Evolutionary conservation across 2,797 vertebrate genomes (phyloP).

Genomic region (Bovichtus variegatus): DNA sequence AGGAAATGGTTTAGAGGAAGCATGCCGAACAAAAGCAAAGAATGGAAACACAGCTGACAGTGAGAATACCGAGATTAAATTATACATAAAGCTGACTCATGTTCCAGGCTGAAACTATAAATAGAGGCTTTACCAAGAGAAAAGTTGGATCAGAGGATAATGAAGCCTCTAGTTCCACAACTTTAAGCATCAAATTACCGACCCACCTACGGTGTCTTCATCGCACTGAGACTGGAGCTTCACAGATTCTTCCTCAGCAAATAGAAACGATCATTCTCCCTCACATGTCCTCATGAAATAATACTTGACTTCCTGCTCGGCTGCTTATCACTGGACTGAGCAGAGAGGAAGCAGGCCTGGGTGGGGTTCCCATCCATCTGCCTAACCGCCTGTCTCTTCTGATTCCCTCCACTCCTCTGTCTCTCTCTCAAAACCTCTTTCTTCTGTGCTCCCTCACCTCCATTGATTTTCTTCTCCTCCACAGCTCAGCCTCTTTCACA

Average conservation of each 20-base stretch:
- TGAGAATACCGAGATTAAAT: neutral
- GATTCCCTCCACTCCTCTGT: constrained; percentile 38
- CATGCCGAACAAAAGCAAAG: constrained; percentile 5
- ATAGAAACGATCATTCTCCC: constrained; percentile 28
- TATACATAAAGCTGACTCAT: neutral
- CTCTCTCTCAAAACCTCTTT: constrained; percentile 4
- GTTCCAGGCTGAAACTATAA: constrained; percentile 6
- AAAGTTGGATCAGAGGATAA: neutral
- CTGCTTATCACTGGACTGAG: constrained; percentile 53
- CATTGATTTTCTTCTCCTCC: constrained; percentile 70
- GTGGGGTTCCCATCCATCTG: constrained; percentile 74
- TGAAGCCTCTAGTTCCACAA: neutral
- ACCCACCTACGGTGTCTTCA: constrained; percentile 36
- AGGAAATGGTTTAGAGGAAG: constrained; percentile 69
- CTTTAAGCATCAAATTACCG: constrained; percentile 21
- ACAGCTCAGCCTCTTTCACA: constrained; percentile 73
- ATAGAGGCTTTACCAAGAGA: neutral
- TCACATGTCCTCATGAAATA: constrained; percentile 48
- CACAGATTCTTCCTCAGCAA: constrained; percentile 29
- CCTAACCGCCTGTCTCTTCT: constrained; percentile 54
- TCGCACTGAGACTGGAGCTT: constrained; percentile 18
- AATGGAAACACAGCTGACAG: constrained; percentile 29
- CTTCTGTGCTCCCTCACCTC: constrained; percentile 19
- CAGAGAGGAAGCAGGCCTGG: constrained; percentile 59
- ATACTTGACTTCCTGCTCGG: constrained; percentile 66